phyloP scores from a whole-genome alignment of 2,888 invertebrate genomes.

The Caenorhabditis becei region DNA sequence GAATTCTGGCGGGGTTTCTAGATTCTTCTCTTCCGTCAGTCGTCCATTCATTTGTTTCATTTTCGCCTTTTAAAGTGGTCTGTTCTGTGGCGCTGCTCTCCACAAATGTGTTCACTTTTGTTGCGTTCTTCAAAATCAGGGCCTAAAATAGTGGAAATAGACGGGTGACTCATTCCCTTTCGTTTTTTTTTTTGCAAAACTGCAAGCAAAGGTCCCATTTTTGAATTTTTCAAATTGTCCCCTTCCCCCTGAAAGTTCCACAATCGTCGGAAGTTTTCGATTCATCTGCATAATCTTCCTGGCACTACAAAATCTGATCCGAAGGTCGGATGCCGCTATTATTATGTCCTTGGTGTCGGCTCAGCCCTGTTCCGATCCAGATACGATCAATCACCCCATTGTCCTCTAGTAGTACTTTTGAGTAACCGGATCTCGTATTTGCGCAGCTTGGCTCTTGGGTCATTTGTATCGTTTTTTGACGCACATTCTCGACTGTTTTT shows the following conservation, averaged over 20 bases:
- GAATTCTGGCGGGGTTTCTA: constrained; percentile 6
- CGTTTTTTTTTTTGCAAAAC: neutral
- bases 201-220: no score
- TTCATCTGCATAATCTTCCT: neutral
- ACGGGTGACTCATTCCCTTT: constrained; percentile 12
- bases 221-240: no score
- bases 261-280: no score
- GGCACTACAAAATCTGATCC: constrained; percentile 5
- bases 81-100: no score
- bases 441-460: constrained; percentile 34
- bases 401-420: constrained; percentile 10
- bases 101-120: neutral
- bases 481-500: constrained; percentile 13
- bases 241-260: no score
- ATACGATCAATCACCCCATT: constrained; percentile 23
- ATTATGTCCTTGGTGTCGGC: constrained; percentile 22
- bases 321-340: constrained; percentile 10
- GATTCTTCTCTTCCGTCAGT: neutral
- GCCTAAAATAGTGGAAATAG: constrained; percentile 24
- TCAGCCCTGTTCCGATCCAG: constrained; percentile 23
- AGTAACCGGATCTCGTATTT: constrained; percentile 16
- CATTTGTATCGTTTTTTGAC: constrained; percentile 10
- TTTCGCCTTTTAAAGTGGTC: no score
- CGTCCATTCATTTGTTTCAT: neutral
- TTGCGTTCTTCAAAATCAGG: neutral